Percentiles rank a stretch among this genome's conserved stretches.
Evolutionary conservation across 2,888 invertebrate genomes (phyloP).

Genomic region (Anarsia innoxiella): DNA sequence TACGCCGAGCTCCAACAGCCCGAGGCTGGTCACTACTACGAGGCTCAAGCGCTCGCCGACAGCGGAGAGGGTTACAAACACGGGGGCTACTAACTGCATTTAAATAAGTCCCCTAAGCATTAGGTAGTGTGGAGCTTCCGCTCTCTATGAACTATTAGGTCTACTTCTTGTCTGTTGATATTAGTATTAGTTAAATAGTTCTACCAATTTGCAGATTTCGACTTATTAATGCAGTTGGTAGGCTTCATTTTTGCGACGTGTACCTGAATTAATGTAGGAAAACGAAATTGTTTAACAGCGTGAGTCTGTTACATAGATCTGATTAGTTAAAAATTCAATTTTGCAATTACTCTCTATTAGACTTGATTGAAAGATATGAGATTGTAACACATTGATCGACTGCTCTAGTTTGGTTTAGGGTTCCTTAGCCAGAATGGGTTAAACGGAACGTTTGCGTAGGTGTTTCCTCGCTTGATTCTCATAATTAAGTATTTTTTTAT

Average conservation of each 20-base stretch:
- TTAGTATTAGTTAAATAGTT: too few relatives aligned
- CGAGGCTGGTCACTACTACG: constrained; percentile 47
- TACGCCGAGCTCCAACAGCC: constrained; percentile 51
- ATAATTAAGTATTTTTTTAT: constrained; percentile 33
- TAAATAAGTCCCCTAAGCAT: constrained; percentile 28
- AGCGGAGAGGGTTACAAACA: constrained; percentile 57
- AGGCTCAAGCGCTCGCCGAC: constrained; percentile 41
- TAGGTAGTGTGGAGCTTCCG: too few relatives aligned
- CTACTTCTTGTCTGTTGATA: constrained; percentile 53
- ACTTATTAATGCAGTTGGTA: constrained; percentile 34
- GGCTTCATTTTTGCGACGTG: constrained; percentile 32
- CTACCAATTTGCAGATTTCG: constrained; percentile 28
- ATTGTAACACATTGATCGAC: constrained; percentile 21
- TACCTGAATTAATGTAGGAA: constrained; percentile 65
- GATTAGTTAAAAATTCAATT: constrained; percentile 26
- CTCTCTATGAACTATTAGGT: constrained; percentile 38
- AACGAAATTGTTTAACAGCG: constrained; percentile 14
- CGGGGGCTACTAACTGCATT: constrained; percentile 52
- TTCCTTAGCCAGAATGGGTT: constrained; percentile 7
- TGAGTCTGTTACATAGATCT: constrained; percentile 17
- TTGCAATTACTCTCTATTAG: constrained; percentile 17
- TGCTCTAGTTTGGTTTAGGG: constrained; percentile 12
- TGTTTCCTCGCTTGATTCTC: constrained; percentile 39
- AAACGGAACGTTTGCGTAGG: constrained; percentile 20
- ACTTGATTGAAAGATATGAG: constrained; percentile 31